Base-by-base conservation (phyloP, 2,113 vertebrate genomes). In the Sorex fumeus region DNA sequence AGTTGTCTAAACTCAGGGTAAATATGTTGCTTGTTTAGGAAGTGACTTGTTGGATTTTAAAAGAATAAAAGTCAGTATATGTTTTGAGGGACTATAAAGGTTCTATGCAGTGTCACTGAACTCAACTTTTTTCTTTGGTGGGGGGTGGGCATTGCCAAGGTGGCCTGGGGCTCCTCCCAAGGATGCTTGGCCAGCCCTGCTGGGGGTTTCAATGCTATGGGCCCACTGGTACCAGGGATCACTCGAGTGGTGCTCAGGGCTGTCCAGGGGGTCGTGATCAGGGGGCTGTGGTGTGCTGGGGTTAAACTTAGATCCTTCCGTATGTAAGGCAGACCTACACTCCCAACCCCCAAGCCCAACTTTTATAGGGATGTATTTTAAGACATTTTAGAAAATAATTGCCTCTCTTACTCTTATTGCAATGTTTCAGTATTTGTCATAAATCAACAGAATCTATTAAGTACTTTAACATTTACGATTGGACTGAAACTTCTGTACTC, bases 391-490 rank as follows among this genome's bases (percentile, higher is more conserved):
- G 79, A 7, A 47, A 64, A 82, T 75, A 45, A 6, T 8, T 32
- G 21, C 27, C 28, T 75, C 2, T 72, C 9, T 30, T 69, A 47
- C 85, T 70, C 76, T 30, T 62, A 15, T 60, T 77, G 30, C 71
- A 81, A 66, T 53, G 0, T 84, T 92, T 71, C 9, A 32, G 72
- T 85, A 21, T 28, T 76, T 88, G 30, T 66, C 50, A 64, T 43
- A 74, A 74, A 81, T 75, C 50, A 45, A 40, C 3, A 72, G 83
- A 84, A 40, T 21, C 62, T 11, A 36, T 25, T 66, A 67, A 90
- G 23, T 84, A 70, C 57, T 90, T 87, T 80, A 57, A 53, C 30
- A 66, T 88, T 87, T 75, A 66, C 21, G 77, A 13, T 62, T 94
- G 70, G 69, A 79, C 36, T 90, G 69, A 64, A 79, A 86, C 28